Evolutionary conservation across 2,797 vertebrate species (phyloP).

Genomic region (Acanthurus leucopareius): DNA sequence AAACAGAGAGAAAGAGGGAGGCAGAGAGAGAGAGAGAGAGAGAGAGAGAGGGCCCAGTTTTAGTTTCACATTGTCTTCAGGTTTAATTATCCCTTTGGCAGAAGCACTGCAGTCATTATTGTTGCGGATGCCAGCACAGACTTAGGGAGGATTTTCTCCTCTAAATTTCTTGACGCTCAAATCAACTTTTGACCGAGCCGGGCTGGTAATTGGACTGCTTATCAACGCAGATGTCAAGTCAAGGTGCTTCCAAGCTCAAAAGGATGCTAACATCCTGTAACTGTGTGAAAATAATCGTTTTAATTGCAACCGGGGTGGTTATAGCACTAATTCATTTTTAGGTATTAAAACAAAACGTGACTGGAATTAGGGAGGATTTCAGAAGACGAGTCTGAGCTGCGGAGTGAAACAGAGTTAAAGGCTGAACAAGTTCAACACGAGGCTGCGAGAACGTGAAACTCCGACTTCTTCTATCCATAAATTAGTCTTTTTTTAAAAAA

Average conservation of each 20-base stretch:
- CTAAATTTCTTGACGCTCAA: conserved; percentile 27
- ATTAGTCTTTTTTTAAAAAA: too few species aligned
- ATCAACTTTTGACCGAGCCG: conserved; percentile 48
- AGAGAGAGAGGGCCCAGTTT: background rate
- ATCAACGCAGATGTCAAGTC: conserved; percentile 37
- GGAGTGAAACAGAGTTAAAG: conserved; percentile 17
- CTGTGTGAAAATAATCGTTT: conserved; percentile 14
- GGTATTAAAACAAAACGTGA: background rate
- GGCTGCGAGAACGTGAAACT: background rate
- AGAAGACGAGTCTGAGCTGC: background rate
- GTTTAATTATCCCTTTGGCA: conserved; percentile 57
- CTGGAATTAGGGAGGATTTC: background rate
- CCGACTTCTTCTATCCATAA: too few species aligned
- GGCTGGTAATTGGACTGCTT: conserved; percentile 54
- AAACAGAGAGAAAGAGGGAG: too few species aligned
- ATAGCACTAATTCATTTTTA: conserved; percentile 10
- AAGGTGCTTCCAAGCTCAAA: conserved; percentile 50
- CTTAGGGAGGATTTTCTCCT: conserved; percentile 30
- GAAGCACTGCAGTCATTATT: conserved; percentile 50
- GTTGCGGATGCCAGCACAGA: conserved; percentile 33
- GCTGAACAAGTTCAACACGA: conserved; percentile 10
- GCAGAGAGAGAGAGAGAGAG: background rate
- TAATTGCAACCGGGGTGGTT: conserved; percentile 22
- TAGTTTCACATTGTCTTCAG: conserved; percentile 39
- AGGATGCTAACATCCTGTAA: conserved; percentile 16